These are phyloP conservation scores for Pelobates cultripes DNA, from an alignment of 2,797 vertebrate genomes.

Conservation along the genomic window DNA sequence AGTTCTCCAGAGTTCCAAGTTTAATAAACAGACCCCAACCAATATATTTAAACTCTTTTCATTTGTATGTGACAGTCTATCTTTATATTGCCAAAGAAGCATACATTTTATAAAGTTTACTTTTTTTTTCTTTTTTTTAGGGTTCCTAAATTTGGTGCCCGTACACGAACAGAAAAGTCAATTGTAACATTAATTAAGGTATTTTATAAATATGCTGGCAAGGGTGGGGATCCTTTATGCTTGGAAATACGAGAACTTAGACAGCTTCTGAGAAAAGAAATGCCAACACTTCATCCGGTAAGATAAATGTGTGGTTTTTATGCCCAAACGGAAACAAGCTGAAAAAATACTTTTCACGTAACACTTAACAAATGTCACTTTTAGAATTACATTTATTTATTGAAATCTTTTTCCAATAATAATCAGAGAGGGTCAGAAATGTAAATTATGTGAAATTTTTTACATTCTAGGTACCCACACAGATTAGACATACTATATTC, in stretches of 20 bases:
- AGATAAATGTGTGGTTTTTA: not conserved
- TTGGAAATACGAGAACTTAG: constrained; percentile 44
- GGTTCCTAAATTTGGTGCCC: constrained; percentile 37
- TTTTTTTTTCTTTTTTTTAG: constrained; percentile 16
- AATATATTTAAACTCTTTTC: not conserved
- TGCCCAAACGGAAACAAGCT: no score
- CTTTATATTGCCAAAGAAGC: no score
- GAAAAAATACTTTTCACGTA: no score
- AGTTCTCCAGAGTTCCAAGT: no score
- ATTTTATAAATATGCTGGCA: constrained; percentile 51
- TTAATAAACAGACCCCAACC: no score
- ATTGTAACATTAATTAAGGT: constrained; percentile 47
- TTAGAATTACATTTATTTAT: no score
- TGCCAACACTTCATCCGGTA: constrained; percentile 48
- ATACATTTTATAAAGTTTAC: not conserved
- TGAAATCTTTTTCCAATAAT: no score
- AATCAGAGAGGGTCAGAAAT: no score
- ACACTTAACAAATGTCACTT: no score
- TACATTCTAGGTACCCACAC: no score
- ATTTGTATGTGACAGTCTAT: not conserved
- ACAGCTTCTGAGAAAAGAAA: constrained; percentile 44
- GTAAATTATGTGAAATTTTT: no score
- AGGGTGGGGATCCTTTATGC: constrained; percentile 38
- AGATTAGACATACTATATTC: no score
- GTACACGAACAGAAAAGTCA: constrained; percentile 29